Percentiles rank a stretch among this genome's conserved stretches.
These are phyloP conservation scores for Drosophila pruinosa DNA, from an alignment of 1,140 invertebrate species.

Conservation along the genomic window DNA sequence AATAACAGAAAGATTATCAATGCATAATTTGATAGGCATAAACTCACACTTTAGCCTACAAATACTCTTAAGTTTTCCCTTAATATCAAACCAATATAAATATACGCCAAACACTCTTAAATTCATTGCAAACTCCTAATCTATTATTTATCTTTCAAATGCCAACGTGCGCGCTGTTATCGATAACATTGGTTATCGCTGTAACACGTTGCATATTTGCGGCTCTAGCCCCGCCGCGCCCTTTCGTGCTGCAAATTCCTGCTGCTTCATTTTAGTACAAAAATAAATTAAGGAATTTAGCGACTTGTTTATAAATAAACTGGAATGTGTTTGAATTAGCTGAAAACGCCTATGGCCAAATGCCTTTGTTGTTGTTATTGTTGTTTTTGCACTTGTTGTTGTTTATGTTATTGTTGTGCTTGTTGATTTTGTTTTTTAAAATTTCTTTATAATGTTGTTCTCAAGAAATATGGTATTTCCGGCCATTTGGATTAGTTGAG, in stretches of 20 bases:
- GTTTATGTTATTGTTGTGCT: background rate
- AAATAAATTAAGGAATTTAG: conserved; percentile 77
- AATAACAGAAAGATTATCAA: too few relatives aligned
- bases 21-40: too few relatives aligned
- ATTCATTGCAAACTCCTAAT: background rate
- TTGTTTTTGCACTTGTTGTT: background rate
- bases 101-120: background rate
- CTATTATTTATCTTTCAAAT: background rate
- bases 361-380: conserved; percentile 44
- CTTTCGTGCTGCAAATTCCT: conserved; percentile 29
- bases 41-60: too few relatives aligned
- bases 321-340: conserved; percentile 77
- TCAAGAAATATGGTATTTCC: conserved; percentile 40
- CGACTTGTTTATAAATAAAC: conserved; percentile 76
- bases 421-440: conserved; percentile 11
- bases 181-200: conserved; percentile 58
- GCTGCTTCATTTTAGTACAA: conserved; percentile 31
- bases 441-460: conserved; percentile 4
- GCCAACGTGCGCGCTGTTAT: conserved; percentile 37
- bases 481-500: conserved; percentile 25
- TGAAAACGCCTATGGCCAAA: conserved; percentile 40
- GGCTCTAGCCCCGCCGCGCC: conserved; percentile 13
- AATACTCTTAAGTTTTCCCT: background rate
- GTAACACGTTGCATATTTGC: conserved; percentile 9
- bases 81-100: background rate